These are phyloP conservation scores for Sebastiscus tertius DNA, from an alignment of 2,797 vertebrate genomes.

Conservation along the genomic window DNA sequence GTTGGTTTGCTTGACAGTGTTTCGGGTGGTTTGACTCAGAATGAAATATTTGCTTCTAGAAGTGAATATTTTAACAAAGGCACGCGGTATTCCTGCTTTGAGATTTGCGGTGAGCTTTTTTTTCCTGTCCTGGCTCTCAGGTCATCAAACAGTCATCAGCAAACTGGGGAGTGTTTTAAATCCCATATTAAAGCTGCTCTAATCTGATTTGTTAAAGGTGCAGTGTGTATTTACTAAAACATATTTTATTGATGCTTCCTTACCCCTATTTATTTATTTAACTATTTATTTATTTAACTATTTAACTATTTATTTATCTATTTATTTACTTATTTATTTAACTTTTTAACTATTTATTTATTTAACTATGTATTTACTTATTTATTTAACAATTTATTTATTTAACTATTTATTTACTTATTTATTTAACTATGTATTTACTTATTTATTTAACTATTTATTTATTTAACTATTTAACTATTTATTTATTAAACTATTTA, in stretches of 20 bases:
- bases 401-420: too few species aligned
- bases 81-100: not conserved
- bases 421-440: too few species aligned
- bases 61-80: constrained; percentile 24
- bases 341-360: too few species aligned
- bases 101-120: not conserved
- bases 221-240: too few species aligned
- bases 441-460: too few species aligned
- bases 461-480: too few species aligned
- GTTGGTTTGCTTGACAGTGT: not conserved
- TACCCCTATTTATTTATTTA: not conserved
- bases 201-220: not conserved
- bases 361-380: too few species aligned
- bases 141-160: not conserved
- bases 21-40: constrained; percentile 1
- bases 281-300: too few species aligned
- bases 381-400: too few species aligned
- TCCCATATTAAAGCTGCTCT: not conserved
- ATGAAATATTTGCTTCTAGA: constrained; percentile 14
- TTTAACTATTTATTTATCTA: too few species aligned
- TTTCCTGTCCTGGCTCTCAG: not conserved
- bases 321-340: too few species aligned
- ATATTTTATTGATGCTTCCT: not conserved
- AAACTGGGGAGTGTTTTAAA: not conserved
- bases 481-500: too few species aligned